Evolutionary conservation across 2,888 invertebrate species (phyloP).

Genomic region (Aphidoletes aphidimyza): DNA sequence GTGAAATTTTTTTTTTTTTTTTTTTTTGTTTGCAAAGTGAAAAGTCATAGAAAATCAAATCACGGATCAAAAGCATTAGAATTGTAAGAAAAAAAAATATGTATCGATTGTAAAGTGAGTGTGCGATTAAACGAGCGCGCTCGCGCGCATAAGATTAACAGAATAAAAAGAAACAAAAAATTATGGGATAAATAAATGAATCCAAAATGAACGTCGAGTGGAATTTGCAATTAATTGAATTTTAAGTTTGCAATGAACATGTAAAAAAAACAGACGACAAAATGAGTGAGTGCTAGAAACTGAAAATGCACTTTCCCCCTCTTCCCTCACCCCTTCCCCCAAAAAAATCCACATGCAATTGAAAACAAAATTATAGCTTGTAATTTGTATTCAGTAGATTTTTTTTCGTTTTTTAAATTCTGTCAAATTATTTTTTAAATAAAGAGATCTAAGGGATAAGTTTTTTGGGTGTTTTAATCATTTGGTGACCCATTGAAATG

Average conservation of each 20-base stretch:
- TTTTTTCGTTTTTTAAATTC: not conserved
- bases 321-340: too few species aligned
- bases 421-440: constrained; percentile 44
- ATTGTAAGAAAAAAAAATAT: not conserved
- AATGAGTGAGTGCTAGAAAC: not conserved
- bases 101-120: not conserved
- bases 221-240: not conserved
- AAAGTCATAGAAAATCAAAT: constrained; percentile 40
- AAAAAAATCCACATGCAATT: constrained; percentile 16
- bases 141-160: not conserved
- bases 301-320: constrained; percentile 23
- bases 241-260: not conserved
- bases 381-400: constrained; percentile 39
- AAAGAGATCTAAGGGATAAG: constrained; percentile 13
- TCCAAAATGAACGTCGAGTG: not conserved
- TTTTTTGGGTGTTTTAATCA: not conserved
- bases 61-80: not conserved
- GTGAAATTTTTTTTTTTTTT: not conserved
- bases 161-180: not conserved
- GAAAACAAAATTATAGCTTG: not conserved
- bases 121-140: too few species aligned
- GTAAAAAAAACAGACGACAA: not conserved
- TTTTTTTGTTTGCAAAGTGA: too few species aligned
- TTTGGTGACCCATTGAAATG: not conserved
- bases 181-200: constrained; percentile 1